phyloP scores from a whole-genome alignment of 1,140 invertebrate species.

The Drosophila lini region DNA sequence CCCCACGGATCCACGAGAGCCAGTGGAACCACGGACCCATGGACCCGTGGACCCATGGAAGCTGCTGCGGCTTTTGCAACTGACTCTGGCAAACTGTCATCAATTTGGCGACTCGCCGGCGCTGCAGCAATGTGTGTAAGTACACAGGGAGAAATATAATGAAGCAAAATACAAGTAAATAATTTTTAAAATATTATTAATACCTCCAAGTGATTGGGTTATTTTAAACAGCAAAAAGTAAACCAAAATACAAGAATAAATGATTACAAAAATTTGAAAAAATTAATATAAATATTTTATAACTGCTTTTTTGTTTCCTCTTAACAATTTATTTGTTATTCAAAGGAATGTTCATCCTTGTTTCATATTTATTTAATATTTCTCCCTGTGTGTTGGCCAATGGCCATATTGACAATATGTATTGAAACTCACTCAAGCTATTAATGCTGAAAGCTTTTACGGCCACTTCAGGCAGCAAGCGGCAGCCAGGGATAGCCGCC shows the following conservation, averaged over 20 bases:
- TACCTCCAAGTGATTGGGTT: accelerated
- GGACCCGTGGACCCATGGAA: slow-evolving; percentile 39
- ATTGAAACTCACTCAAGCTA: slow-evolving; percentile 82
- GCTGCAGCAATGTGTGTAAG: slow-evolving; percentile 27
- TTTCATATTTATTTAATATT: too few species aligned
- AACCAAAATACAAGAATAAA: too few species aligned
- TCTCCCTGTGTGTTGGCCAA: slow-evolving; percentile 61
- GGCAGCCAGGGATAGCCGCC: slow-evolving; percentile 14
- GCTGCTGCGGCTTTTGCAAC: slow-evolving; percentile 78
- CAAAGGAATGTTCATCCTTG: too few species aligned
- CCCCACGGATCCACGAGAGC: slow-evolving; percentile 15
- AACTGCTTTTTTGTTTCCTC: background rate
- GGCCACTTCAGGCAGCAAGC: slow-evolving; percentile 72
- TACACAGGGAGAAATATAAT: slow-evolving; percentile 18
- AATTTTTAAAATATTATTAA: background rate
- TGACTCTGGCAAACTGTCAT: slow-evolving; percentile 78
- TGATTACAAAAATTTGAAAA: too few species aligned
- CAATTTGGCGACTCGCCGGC: slow-evolving; percentile 68
- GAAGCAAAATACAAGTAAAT: too few species aligned
- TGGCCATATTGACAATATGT: slow-evolving; percentile 82
- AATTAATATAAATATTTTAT: background rate
- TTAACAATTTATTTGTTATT: background rate
- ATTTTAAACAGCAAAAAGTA: background rate
- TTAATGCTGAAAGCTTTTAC: slow-evolving; percentile 82
- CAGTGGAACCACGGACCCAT: slow-evolving; percentile 14